A percentile compares a stretch with the other conserved stretches of the same genome.
Evolutionary conservation across 2,113 vertebrate genomes (phyloP).

Genomic region (Dicaeum eximium): DNA sequence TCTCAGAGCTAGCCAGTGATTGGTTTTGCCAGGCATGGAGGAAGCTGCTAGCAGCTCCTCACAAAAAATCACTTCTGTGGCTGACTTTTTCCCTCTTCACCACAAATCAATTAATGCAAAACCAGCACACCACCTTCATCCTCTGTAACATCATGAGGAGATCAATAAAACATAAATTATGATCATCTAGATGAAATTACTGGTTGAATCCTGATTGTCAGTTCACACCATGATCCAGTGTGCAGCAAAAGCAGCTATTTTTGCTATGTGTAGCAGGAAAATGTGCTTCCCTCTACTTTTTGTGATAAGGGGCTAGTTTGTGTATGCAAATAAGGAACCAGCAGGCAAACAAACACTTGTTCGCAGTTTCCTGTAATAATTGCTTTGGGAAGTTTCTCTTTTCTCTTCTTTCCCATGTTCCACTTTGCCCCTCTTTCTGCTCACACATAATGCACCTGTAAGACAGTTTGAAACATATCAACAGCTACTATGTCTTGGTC

Average conservation of each 20-base stretch:
- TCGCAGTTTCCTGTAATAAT: background rate
- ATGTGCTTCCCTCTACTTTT: background rate
- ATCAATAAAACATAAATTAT: background rate
- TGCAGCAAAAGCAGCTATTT: background rate
- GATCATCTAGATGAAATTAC: background rate
- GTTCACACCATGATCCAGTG: background rate
- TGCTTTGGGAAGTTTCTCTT: background rate
- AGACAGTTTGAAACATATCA: background rate
- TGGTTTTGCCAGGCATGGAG: background rate
- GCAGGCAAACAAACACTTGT: background rate
- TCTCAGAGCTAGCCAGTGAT: background rate
- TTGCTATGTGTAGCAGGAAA: background rate
- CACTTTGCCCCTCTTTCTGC: background rate
- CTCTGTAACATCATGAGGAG: background rate
- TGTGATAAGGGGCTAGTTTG: background rate
- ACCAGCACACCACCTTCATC: background rate
- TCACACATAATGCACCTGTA: background rate
- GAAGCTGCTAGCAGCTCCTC: background rate
- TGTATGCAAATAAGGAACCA: background rate
- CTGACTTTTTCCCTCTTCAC: background rate
- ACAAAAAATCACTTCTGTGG: background rate
- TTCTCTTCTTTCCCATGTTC: background rate
- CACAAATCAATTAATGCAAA: background rate
- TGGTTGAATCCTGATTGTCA: background rate
- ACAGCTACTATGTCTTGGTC: background rate